A percentile compares a stretch with the other conserved stretches of the same genome.
Conservation (phyloP, 1,140 invertebrate species). For the Papilio machaon region DNA sequence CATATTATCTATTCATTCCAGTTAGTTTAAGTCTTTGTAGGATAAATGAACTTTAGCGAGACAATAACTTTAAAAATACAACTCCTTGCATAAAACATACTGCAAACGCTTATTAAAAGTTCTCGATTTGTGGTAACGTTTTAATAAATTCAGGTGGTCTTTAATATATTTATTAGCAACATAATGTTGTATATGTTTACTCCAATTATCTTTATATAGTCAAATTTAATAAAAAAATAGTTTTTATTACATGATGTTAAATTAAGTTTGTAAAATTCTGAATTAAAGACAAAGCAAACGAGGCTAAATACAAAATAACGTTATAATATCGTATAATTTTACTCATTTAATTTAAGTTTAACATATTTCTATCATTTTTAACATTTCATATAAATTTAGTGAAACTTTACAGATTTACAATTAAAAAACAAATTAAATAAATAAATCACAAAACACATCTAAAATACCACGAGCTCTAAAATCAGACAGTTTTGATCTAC, state of each 20-base stretch:
- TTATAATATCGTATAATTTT: constrained; percentile 24
- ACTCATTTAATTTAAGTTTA: constrained; percentile 31
- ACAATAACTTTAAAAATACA: constrained; percentile 21
- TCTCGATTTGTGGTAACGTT: constrained; percentile 40
- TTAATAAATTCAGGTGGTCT: constrained; percentile 33
- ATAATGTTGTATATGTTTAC: constrained; percentile 65
- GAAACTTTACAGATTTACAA: background rate
- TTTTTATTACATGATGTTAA: constrained; percentile 60
- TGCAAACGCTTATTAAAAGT: constrained; percentile 3
- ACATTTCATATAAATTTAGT: background rate
- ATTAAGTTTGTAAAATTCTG: constrained; percentile 62
- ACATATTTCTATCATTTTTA: background rate
- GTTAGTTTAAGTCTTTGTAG: constrained; percentile 36
- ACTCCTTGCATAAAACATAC: constrained; percentile 11
- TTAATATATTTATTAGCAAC: constrained; percentile 43
- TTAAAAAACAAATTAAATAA: background rate
- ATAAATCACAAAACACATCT: constrained; percentile 3
- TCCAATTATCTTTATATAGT: constrained; percentile 77
- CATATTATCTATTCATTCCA: constrained; percentile 47
- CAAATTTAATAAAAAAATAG: constrained; percentile 67
- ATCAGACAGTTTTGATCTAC: too few species aligned
- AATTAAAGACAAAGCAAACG: constrained; percentile 68
- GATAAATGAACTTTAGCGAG: constrained; percentile 30
- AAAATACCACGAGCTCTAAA: background rate
- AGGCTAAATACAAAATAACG: constrained; percentile 59